Evolutionary conservation across 64 coral and sea anemone species (phyloP).

Genomic region (Orbicella faveolata): DNA sequence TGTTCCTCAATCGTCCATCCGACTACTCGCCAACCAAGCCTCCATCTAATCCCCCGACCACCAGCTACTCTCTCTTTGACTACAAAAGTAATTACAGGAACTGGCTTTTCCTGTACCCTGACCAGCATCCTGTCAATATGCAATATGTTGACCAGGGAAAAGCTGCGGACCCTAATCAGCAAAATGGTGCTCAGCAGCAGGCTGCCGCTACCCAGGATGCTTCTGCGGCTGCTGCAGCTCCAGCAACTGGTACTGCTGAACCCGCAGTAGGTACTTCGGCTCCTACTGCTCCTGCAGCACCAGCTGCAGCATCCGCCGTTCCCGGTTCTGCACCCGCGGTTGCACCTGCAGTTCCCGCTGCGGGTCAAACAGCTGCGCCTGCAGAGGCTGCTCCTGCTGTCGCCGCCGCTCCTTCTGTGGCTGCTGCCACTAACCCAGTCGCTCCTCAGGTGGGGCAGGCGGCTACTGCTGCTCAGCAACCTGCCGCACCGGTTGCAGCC

Average conservation of each 20-base stretch:
- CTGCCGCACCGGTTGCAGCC: background rate
- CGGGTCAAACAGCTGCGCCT: background rate
- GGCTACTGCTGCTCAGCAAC: background rate
- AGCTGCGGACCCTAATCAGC: conserved; percentile 31
- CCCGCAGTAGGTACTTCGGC: background rate
- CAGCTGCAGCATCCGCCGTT: background rate
- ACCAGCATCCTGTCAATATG: conserved; percentile 19
- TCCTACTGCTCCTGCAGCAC: background rate
- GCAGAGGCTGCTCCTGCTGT: conserved; percentile 1
- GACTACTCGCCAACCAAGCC: conserved; percentile 11
- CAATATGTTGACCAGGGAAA: conserved; percentile 20
- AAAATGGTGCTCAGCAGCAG: background rate
- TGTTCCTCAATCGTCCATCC: conserved; percentile 6
- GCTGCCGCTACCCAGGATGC: background rate
- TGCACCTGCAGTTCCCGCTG: background rate
- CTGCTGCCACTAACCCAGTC: background rate
- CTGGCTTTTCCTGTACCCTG: conserved; percentile 37
- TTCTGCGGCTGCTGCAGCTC: background rate
- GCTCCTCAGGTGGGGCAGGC: background rate
- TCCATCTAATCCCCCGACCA: conserved; percentile 3
- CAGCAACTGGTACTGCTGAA: background rate
- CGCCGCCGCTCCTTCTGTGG: background rate
- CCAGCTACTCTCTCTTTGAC: conserved; percentile 34
- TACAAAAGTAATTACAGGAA: conserved; percentile 42
- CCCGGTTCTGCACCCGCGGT: background rate